These are phyloP conservation scores for Corythornis leucogaster DNA, from an alignment of 2,797 vertebrate genomes.

Conservation along the genomic window DNA sequence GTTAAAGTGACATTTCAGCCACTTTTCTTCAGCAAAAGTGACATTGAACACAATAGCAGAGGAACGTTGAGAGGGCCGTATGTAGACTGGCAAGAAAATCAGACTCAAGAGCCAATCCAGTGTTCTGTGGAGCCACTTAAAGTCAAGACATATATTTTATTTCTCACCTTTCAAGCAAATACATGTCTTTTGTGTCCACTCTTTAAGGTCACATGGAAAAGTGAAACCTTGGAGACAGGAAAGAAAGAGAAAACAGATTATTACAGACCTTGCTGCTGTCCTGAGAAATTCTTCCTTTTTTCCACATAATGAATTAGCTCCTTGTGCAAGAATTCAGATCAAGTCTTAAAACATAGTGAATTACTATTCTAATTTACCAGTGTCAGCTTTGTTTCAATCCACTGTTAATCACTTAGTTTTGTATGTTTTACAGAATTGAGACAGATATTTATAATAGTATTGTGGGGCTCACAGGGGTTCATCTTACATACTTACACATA, in stretches of 20 bases:
- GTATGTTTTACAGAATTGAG: background rate
- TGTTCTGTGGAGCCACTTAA: conserved; percentile 29
- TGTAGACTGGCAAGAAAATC: conserved; percentile 45
- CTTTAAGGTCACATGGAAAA: conserved; percentile 24
- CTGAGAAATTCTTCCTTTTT: background rate
- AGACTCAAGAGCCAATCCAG: background rate
- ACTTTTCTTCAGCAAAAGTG: conserved; percentile 47
- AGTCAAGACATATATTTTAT: conserved; percentile 42
- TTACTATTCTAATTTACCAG: conserved; percentile 28
- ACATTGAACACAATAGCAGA: conserved; percentile 26
- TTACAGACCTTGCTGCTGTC: conserved; percentile 12
- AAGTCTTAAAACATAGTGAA: conserved; percentile 16
- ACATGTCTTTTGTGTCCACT: conserved; percentile 23
- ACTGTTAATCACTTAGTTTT: conserved; percentile 28
- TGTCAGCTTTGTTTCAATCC: conserved; percentile 13
- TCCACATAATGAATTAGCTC: background rate
- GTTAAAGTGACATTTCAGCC: conserved; percentile 19
- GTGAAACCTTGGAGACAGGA: background rate
- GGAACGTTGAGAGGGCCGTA: background rate
- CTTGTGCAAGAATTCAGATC: conserved; percentile 8
- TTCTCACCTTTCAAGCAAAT: conserved; percentile 56
- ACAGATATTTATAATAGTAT: background rate
- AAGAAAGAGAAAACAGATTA: conserved; percentile 35
- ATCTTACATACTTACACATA: background rate
- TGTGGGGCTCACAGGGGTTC: background rate